phyloP scores from a whole-genome alignment of 2,797 vertebrate species.

The Aeoliscus strigatus region DNA sequence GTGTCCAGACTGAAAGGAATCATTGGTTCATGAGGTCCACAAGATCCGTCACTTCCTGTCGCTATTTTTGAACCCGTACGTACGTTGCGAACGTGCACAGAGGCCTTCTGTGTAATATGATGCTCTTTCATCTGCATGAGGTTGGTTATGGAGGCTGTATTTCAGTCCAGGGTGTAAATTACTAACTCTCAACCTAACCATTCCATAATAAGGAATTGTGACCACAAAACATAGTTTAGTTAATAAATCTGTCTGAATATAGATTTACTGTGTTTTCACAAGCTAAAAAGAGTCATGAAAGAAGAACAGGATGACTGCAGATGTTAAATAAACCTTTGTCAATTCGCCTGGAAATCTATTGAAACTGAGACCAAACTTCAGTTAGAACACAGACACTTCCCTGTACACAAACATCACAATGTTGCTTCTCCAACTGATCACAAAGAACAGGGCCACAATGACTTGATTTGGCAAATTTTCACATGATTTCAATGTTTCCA shows the following conservation, averaged over 20 bases:
- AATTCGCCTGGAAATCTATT: no score
- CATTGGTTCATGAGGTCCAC: constrained; percentile 16
- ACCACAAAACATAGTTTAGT: constrained; percentile 22
- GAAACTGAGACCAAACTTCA: no score
- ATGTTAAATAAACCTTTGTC: no score
- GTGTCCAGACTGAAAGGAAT: constrained; percentile 14
- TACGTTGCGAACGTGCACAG: constrained; percentile 1
- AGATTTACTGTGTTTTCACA: neutral
- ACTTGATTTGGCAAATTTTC: no score
- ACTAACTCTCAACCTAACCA: constrained; percentile 4
- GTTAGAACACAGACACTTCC: no score
- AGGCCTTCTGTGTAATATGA: constrained; percentile 16
- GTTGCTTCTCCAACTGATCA: no score
- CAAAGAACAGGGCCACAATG: no score
- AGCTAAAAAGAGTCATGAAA: constrained; percentile 1
- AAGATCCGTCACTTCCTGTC: constrained; percentile 30
- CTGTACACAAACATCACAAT: no score
- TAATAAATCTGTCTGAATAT: constrained; percentile 2
- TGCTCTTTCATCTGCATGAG: constrained; percentile 4
- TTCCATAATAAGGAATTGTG: constrained; percentile 13
- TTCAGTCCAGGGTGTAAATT: constrained; percentile 13
- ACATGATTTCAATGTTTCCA: no score
- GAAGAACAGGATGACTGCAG: neutral
- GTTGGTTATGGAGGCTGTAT: constrained; percentile 21
- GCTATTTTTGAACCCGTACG: constrained; percentile 37